These are phyloP conservation scores for Serranochromis macrocephalus DNA, from an alignment of 2,113 vertebrate genomes.

Conservation along the genomic window DNA sequence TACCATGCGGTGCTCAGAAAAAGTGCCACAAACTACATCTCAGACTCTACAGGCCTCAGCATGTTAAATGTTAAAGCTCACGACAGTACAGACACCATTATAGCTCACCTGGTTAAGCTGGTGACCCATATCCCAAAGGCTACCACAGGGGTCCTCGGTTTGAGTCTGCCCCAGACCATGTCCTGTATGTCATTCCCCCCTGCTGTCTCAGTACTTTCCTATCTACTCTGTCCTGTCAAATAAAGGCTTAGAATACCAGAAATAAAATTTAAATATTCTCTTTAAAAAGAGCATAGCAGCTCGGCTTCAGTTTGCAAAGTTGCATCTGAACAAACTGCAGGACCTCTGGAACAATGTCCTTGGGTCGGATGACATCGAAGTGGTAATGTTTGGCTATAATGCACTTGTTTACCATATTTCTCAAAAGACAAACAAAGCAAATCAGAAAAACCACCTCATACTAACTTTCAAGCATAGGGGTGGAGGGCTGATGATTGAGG, in stretches of 20 bases:
- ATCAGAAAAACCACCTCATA: not conserved
- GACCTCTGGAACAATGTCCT: not conserved
- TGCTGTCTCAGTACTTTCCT: not conserved
- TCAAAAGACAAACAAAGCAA: not conserved
- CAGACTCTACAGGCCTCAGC: not conserved
- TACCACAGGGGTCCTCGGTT: not conserved
- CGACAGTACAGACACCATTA: not conserved
- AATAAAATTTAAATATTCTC: not conserved
- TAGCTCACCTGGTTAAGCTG: not conserved
- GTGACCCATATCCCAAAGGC: not conserved
- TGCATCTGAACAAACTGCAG: not conserved
- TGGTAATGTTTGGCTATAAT: not conserved
- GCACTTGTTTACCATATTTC: not conserved
- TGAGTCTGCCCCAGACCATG: not conserved
- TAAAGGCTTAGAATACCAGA: not conserved
- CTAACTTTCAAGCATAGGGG: not conserved
- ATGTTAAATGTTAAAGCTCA: not conserved
- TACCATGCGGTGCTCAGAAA: not conserved
- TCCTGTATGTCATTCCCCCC: not conserved
- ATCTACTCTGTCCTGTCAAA: not conserved
- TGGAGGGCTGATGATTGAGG: not conserved
- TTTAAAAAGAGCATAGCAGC: not conserved
- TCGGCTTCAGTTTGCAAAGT: not conserved
- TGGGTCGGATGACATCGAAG: not conserved
- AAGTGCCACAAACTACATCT: not conserved